Base-by-base conservation (phyloP, 1,140 invertebrate species). In the Nebria ingens region DNA sequence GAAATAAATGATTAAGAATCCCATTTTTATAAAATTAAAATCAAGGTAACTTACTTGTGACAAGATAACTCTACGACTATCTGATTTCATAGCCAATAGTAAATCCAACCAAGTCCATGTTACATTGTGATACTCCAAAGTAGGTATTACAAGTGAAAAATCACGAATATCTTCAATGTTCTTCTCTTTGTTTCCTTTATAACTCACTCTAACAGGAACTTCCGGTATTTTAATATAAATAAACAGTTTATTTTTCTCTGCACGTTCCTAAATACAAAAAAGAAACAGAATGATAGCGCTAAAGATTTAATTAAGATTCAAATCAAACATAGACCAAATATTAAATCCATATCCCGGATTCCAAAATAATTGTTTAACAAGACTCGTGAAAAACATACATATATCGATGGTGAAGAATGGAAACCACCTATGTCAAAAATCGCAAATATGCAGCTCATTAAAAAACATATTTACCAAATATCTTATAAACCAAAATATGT, bases 21-120 rank as follows among this genome's bases (percentile, higher is more conserved):
- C n/a, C n/a, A n/a, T n/a, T n/a, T n/a, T n/a, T n/a, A n/a, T n/a
- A n/a, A n/a, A n/a, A n/a, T n/a, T n/a, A n/a, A n/a, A n/a, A n/a
- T n/a, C n/a, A n/a, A n/a, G n/a, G n/a, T n/a, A n/a, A n/a, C n/a
- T 12, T 68, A 81, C 83, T 73, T 90, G 91, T 20, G 89, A 87
- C 9, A 98, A 70, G 53, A 98, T 88, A 21, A 95, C 91, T 57
- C 86, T 80, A 62, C 93, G 85, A 49, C 89, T 94, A 63, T 97
- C 91, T 65, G 86, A 93, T 72, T 97, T 96, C 73, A 98, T 91
- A 2, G 93, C 93, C 65, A 98, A 75, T 21, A 97, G 74, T 52
- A 99, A 76, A 76, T 99, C 97, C n/a, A 98, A 80, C 97, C 97
- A 99, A 0, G 95, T 98, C 96, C 97, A 99, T 11, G 96, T 98